Evolutionary conservation across 2,113 vertebrate species (phyloP).

Genomic region (Neolamprologus brichardi): DNA sequence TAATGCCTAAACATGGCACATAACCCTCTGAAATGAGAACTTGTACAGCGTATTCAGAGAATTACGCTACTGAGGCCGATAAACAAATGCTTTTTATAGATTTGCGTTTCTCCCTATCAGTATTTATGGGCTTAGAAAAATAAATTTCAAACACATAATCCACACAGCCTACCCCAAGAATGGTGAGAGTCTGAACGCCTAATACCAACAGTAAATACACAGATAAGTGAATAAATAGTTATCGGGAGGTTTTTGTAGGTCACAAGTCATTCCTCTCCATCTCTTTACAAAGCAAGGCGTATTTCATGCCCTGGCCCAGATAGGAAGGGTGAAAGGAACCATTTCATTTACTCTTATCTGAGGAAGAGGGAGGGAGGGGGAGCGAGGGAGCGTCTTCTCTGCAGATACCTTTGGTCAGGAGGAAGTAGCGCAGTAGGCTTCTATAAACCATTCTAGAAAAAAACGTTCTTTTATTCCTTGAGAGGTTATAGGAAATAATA

Average conservation of each 20-base stretch:
- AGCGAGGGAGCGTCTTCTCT: slow-evolving; percentile 11
- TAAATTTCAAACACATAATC: slow-evolving; percentile 61
- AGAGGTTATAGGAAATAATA: slow-evolving; percentile 50
- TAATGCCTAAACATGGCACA: background rate
- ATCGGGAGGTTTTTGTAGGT: slow-evolving; percentile 65
- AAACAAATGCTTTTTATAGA: slow-evolving; percentile 48
- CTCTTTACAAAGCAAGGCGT: slow-evolving; percentile 64
- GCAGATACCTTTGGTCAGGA: slow-evolving; percentile 53
- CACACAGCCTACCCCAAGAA: slow-evolving; percentile 36
- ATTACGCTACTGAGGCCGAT: slow-evolving; percentile 14
- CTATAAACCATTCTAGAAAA: slow-evolving; percentile 32
- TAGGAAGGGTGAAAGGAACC: slow-evolving; percentile 65
- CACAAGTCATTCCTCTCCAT: slow-evolving; percentile 67
- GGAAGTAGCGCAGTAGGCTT: slow-evolving; percentile 22
- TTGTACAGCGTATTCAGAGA: slow-evolving; percentile 10
- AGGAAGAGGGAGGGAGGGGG: background rate
- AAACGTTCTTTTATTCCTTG: slow-evolving; percentile 40
- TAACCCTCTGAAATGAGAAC: background rate
- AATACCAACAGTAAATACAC: slow-evolving; percentile 65
- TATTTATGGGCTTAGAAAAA: slow-evolving; percentile 45
- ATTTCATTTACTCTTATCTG: slow-evolving; percentile 73
- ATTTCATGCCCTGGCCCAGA: slow-evolving; percentile 64
- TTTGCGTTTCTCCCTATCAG: slow-evolving; percentile 29
- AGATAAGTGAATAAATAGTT: slow-evolving; percentile 73
- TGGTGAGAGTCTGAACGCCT: slow-evolving; percentile 44